These are phyloP conservation scores for Geotria australis DNA, from an alignment of 2,797 vertebrate genomes.

Conservation along the genomic window DNA sequence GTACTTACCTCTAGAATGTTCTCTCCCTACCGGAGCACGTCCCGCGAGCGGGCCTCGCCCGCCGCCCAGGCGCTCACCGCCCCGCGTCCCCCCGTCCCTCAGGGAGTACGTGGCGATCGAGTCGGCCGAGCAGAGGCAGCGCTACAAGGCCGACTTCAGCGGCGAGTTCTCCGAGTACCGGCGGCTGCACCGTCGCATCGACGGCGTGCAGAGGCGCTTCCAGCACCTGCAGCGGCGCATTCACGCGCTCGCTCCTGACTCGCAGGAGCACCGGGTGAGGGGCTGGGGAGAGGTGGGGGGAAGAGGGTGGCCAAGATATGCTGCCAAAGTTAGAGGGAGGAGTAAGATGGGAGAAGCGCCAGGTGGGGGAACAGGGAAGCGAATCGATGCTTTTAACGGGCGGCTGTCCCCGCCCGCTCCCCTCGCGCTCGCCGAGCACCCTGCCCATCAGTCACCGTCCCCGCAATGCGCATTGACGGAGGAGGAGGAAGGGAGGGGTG, in stretches of 20 bases:
- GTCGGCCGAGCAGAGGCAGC: conserved; percentile 20
- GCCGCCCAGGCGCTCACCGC: no score
- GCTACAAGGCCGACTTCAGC: conserved; percentile 40
- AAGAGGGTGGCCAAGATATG: no score
- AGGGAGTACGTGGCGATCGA: conserved; percentile 29
- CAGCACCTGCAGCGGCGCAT: conserved; percentile 39
- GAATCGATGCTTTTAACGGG: neutral
- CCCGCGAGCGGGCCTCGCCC: no score
- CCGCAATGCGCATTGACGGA: neutral
- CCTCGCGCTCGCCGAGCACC: neutral
- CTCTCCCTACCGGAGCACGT: no score
- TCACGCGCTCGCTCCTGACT: conserved; percentile 27
- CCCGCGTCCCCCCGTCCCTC: neutral
- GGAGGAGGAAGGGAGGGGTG: neutral
- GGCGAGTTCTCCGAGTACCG: conserved; percentile 33
- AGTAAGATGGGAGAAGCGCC: no score
- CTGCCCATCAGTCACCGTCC: neutral
- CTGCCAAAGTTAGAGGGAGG: no score
- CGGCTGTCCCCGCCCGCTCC: neutral
- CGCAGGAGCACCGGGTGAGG: conserved; percentile 31
- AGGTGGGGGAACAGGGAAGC: no score
- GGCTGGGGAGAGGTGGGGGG: no score
- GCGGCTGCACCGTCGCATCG: conserved; percentile 22
- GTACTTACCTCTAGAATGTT: no score
- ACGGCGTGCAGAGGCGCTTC: conserved; percentile 28